Percentiles rank a stretch among this genome's conserved stretches.
These are phyloP conservation scores for Varecia variegata DNA, from an alignment of 2,797 vertebrate genomes.

Conservation along the genomic window DNA sequence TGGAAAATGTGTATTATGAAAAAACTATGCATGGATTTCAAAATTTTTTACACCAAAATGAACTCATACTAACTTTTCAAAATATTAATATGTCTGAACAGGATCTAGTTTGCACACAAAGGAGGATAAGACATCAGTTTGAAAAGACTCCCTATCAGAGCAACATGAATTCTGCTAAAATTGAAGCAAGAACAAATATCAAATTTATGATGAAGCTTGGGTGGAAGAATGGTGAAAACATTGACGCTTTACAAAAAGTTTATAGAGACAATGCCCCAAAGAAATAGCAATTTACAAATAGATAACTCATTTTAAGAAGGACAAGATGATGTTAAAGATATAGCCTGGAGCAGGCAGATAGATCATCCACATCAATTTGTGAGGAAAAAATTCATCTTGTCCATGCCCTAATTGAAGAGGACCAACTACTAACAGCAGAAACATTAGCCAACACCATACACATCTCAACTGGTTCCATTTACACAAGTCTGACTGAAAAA, in stretches of 20 bases:
- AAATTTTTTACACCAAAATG: no score
- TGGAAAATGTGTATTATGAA: background rate
- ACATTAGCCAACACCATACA: background rate
- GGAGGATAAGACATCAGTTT: background rate
- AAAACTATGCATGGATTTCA: no score
- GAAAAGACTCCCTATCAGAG: background rate
- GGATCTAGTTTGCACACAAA: background rate
- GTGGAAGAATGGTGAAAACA: no score
- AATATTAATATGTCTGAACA: background rate
- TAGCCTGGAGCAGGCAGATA: background rate
- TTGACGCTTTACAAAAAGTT: background rate
- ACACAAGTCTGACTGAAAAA: background rate
- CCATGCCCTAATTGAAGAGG: background rate
- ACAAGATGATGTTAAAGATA: background rate
- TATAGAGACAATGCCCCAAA: background rate
- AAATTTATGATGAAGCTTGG: background rate
- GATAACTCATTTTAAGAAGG: background rate
- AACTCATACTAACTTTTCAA: background rate
- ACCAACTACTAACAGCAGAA: background rate
- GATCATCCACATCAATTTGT: background rate
- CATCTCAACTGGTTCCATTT: background rate
- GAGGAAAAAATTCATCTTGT: background rate
- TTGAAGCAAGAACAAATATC: background rate
- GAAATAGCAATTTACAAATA: background rate
- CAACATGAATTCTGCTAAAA: background rate